Conservation (phyloP, 2,113 vertebrate species). For the Ploceus nigricollis region DNA sequence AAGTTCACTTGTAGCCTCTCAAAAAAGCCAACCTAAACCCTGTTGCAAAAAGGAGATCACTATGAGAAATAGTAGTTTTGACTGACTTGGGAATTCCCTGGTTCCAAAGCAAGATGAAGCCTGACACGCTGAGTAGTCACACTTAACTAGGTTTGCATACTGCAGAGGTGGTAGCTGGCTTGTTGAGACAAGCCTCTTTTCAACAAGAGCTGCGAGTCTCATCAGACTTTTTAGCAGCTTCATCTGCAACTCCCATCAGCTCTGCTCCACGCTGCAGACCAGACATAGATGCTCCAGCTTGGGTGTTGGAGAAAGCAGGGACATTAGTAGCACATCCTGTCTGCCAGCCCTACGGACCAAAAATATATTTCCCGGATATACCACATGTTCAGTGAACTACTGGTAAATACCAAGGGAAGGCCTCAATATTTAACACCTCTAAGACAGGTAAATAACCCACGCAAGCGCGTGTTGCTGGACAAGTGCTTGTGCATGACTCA, state of each 20-base stretch:
- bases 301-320: neutral
- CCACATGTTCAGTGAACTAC: neutral
- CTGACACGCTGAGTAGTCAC: neutral
- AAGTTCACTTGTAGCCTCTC: neutral
- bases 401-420: neutral
- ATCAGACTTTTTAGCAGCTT: neutral
- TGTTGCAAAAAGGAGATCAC: neutral
- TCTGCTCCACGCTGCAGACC: neutral
- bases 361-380: neutral
- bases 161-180: constrained; percentile 33
- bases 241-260: neutral
- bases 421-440: neutral
- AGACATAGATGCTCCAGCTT: neutral
- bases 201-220: constrained; percentile 4
- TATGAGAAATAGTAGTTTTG: neutral
- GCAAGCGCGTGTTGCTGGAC: neutral
- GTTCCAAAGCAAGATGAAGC: neutral
- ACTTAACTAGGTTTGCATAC: neutral
- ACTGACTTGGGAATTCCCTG: neutral
- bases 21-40: neutral
- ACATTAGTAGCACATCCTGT: neutral
- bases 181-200: constrained; percentile 47
- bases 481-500: neutral
- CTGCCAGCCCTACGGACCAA: neutral
- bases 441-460: neutral